A percentile compares a stretch with the other conserved stretches of the same genome.
These are phyloP conservation scores for Mormyrus lacerda DNA, from an alignment of 2,113 vertebrate genomes.

Conservation along the genomic window DNA sequence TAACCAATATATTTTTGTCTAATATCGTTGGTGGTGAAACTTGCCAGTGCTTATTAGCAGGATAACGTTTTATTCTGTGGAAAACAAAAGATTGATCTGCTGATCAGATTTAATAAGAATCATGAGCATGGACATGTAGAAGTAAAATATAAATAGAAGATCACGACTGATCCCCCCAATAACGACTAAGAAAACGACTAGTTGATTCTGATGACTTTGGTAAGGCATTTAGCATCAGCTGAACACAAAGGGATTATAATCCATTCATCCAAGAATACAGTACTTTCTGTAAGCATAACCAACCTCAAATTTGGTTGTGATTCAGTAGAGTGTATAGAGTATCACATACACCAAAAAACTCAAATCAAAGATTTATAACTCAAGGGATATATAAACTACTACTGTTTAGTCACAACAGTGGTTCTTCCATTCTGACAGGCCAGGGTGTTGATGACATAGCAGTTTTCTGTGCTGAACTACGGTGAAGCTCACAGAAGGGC, in stretches of 20 bases:
- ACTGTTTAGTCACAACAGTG: neutral
- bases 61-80: too few species aligned
- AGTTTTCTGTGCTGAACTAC: neutral
- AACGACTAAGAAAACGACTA: too few species aligned
- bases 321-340: neutral
- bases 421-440: neutral
- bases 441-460: neutral
- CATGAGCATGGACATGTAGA: too few species aligned
- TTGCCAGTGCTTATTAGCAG: too few species aligned
- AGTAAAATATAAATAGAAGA: neutral
- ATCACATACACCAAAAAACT: neutral
- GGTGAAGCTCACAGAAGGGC: neutral
- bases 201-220: neutral
- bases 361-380: neutral
- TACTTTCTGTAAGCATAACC: neutral
- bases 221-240: neutral
- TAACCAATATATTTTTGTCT: too few species aligned
- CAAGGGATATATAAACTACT: neutral
- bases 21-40: too few species aligned
- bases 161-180: too few species aligned
- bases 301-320: neutral
- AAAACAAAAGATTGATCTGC: too few species aligned
- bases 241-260: neutral
- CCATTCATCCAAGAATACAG: neutral
- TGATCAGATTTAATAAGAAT: too few species aligned